These are phyloP conservation scores for Aphelenchoides avenae DNA, from an alignment of 1,140 invertebrate genomes.

Conservation along the genomic window DNA sequence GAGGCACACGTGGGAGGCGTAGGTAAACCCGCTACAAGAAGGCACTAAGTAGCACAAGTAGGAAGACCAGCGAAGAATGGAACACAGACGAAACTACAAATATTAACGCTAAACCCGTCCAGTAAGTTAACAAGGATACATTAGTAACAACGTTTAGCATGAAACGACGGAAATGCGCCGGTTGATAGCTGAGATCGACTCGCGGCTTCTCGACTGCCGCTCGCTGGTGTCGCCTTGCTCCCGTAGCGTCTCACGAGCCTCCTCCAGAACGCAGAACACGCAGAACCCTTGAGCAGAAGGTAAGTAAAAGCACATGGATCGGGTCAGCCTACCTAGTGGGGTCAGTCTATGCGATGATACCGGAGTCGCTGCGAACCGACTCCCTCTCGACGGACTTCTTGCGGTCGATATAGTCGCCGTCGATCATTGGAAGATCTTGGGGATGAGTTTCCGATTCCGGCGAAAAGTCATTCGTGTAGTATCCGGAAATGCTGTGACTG, in stretches of 20 bases:
- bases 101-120: not conserved
- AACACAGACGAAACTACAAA: slow-evolving; percentile 3
- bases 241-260: slow-evolving; percentile 27
- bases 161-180: slow-evolving; percentile 47
- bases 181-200: slow-evolving; percentile 51
- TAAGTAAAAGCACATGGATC: slow-evolving; percentile 1
- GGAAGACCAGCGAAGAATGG: slow-evolving; percentile 17
- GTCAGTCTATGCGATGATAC: too few relatives aligned
- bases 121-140: not conserved
- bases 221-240: slow-evolving; percentile 45
- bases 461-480: too few relatives aligned
- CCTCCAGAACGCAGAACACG: slow-evolving; percentile 4
- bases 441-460: not conserved
- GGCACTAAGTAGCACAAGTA: too few relatives aligned
- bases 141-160: slow-evolving; percentile 39
- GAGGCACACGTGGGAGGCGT: too few relatives aligned
- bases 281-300: not conserved
- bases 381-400: not conserved
- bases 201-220: slow-evolving; percentile 40
- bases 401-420: too few relatives aligned
- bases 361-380: not conserved
- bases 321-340: too few relatives aligned
- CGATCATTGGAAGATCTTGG: slow-evolving; percentile 6
- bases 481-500: too few relatives aligned
- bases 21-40: too few relatives aligned